These are phyloP conservation scores for Megalonaias nervosa DNA, from an alignment of 1,140 invertebrate genomes.

Conservation along the genomic window DNA sequence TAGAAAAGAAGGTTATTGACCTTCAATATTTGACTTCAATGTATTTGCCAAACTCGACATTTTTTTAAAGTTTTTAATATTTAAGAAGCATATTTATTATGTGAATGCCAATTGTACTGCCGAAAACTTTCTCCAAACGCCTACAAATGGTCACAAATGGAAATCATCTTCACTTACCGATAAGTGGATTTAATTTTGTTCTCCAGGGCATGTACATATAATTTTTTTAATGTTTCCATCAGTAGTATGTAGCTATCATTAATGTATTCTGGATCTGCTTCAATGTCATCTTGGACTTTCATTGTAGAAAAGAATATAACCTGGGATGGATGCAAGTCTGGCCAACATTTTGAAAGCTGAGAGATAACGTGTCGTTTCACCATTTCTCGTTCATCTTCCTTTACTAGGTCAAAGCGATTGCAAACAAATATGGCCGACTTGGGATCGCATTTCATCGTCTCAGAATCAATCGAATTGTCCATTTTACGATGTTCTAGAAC, in stretches of 20 bases:
- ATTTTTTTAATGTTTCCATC: constrained; percentile 37
- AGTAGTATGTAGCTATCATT: constrained; percentile 40
- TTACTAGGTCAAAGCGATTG: constrained; percentile 53
- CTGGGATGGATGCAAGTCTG: constrained; percentile 43
- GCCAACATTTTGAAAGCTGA: constrained; percentile 47
- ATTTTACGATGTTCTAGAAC: constrained; percentile 37
- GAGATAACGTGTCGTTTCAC: constrained; percentile 48
- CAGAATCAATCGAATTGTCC: background rate
- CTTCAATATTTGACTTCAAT: no score
- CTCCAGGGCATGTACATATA: constrained; percentile 32
- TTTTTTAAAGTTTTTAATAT: no score
- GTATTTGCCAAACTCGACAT: no score
- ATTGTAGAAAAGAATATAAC: constrained; percentile 48
- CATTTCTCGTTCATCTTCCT: constrained; percentile 30
- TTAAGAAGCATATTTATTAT: no score
- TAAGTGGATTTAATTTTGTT: constrained; percentile 43
- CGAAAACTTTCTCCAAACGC: no score
- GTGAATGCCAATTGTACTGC: no score
- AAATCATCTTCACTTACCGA: constrained; percentile 32
- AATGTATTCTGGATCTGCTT: constrained; percentile 37
- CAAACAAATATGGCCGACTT: constrained; percentile 53
- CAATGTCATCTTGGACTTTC: constrained; percentile 34
- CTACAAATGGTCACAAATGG: no score
- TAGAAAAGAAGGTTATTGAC: no score
- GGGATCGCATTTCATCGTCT: constrained; percentile 34